Evolutionary conservation across 2,113 vertebrate species (phyloP).

Genomic region (rabbit (Oryctolagus cuniculus)): mOryCun1.1 NC_091450.1:18940001-18940500

Average conservation of each 20-base stretch:
- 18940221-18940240: constrained; percentile 79
- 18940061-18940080: constrained; percentile 95
- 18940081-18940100: constrained; percentile 98
- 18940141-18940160: constrained; percentile 58
- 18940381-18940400: constrained; percentile 84
- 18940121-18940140: constrained; percentile 90
- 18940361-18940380: constrained; percentile 85
- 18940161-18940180: constrained; percentile 72
- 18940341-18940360: constrained; percentile 89
- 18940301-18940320: constrained; percentile 85
- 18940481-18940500: constrained; percentile 66
- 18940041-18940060: constrained; percentile 95
- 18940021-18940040: constrained; percentile 94
- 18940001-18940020: constrained; percentile 88
- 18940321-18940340: constrained; percentile 91
- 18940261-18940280: constrained; percentile 52
- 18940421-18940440: constrained; percentile 69
- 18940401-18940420: constrained; percentile 68
- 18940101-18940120: constrained; percentile 94
- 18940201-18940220: constrained; percentile 76
- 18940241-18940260: constrained; percentile 77
- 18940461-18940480: constrained; percentile 64
- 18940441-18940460: constrained; percentile 61
- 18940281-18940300: constrained; percentile 78
- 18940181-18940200: constrained; percentile 72